A percentile compares a stretch with the other conserved stretches of the same genome.
Conservation (phyloP, 2,888 invertebrate genomes). For the Acanthosepion pharaonis region DNA sequence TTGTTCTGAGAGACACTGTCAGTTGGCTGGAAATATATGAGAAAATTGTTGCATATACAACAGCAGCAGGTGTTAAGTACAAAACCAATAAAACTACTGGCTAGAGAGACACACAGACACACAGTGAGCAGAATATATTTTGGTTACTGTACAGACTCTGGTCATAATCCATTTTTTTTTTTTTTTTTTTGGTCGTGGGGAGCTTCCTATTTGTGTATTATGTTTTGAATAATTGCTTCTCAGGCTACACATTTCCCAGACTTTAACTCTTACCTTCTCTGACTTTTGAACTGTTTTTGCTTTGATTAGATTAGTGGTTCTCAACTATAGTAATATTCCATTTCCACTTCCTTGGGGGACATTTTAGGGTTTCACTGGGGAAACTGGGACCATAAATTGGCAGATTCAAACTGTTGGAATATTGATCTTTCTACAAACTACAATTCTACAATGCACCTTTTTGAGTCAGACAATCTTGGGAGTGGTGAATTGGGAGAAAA, state of each 20-base stretch:
- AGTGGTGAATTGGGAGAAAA: neutral
- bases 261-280: neutral
- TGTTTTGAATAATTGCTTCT: conserved; percentile 12
- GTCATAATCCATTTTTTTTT: neutral
- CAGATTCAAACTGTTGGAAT: too few species aligned
- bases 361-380: neutral
- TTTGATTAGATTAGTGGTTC: neutral
- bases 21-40: neutral
- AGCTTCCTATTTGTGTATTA: neutral
- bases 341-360: neutral
- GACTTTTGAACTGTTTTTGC: neutral
- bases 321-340: neutral
- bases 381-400: too few species aligned
- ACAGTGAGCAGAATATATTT: neutral
- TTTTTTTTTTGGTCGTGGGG: too few species aligned
- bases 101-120: conserved; percentile 14
- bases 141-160: conserved; percentile 9
- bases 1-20: neutral
- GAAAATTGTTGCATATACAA: neutral
- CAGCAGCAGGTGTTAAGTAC: neutral
- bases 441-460: neutral
- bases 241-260: neutral
- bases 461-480: neutral
- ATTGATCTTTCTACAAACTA: too few species aligned
- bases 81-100: conserved; percentile 33